phyloP scores from a whole-genome alignment of 2,888 invertebrate genomes.

The Zygothrica quintamaculata region DNA sequence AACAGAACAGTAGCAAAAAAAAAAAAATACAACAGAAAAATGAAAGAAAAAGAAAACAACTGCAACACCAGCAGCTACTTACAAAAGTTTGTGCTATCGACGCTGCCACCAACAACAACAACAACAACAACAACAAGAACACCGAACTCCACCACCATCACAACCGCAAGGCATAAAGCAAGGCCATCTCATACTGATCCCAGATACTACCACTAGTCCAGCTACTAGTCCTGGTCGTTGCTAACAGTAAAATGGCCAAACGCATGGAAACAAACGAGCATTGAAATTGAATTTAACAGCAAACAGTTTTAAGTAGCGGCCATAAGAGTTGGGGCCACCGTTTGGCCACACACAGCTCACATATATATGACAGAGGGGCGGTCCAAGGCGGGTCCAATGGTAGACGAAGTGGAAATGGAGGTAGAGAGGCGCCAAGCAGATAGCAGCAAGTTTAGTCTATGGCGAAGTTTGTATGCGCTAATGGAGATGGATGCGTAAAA shows the following conservation, averaged over 20 bases:
- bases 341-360: constrained; percentile 28
- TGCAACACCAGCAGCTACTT: constrained; percentile 60
- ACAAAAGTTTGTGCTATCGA: constrained; percentile 62
- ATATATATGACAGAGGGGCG: constrained; percentile 18
- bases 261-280: constrained; percentile 77
- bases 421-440: not conserved
- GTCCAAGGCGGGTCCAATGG: not conserved
- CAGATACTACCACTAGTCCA: constrained; percentile 17
- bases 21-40: constrained; percentile 15
- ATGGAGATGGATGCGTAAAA: constrained; percentile 72
- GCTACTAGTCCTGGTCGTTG: constrained; percentile 17
- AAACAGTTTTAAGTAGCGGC: constrained; percentile 73
- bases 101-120: constrained; percentile 21
- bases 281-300: constrained; percentile 81
- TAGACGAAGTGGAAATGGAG: not conserved
- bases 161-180: constrained; percentile 73
- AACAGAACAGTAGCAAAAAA: not conserved
- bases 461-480: constrained; percentile 71
- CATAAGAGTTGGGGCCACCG: constrained; percentile 19
- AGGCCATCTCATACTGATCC: constrained; percentile 45
- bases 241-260: constrained; percentile 58
- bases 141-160: constrained; percentile 34
- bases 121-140: constrained; percentile 21
- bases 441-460: constrained; percentile 37
- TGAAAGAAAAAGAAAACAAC: constrained; percentile 30